Evolutionary conservation across 2,113 vertebrate genomes (phyloP).

Genomic region (Oreochromis tanganicae): DNA sequence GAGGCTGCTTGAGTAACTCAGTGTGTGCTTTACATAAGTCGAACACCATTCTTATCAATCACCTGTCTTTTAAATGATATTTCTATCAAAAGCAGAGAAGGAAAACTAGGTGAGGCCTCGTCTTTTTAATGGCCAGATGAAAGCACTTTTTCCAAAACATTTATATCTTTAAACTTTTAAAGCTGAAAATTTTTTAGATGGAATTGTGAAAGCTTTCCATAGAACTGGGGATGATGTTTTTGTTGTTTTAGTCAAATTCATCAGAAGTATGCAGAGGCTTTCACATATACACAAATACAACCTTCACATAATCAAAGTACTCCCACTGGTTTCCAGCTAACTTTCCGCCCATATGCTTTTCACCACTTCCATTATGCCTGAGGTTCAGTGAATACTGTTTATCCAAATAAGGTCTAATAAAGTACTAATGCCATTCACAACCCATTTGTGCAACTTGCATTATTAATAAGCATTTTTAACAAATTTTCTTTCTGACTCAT

Average conservation of each 20-base stretch:
- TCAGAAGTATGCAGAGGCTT: not conserved
- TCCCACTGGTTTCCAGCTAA: not conserved
- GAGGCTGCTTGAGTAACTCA: not conserved
- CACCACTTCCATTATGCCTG: not conserved
- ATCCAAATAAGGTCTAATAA: not conserved
- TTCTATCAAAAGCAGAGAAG: not conserved
- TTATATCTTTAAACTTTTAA: not conserved
- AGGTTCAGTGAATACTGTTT: not conserved
- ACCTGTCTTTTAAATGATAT: not conserved
- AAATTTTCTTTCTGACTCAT: not conserved
- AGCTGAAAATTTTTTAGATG: not conserved
- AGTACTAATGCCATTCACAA: not conserved
- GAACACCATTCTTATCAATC: not conserved
- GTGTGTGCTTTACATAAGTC: not conserved
- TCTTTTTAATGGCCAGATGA: not conserved
- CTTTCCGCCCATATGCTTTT: not conserved
- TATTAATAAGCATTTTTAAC: not conserved
- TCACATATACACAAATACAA: not conserved
- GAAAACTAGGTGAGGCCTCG: not conserved
- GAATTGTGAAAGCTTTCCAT: not conserved
- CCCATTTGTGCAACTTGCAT: not conserved
- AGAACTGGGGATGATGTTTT: not conserved
- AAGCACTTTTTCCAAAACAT: rapidly evolving
- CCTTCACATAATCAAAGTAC: not conserved
- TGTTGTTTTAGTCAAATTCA: not conserved